Evolutionary conservation across 2,888 invertebrate species (phyloP), one percentile per base, ranked within the genome.

Genomic region (Ceriagrion tenellum): DNA sequence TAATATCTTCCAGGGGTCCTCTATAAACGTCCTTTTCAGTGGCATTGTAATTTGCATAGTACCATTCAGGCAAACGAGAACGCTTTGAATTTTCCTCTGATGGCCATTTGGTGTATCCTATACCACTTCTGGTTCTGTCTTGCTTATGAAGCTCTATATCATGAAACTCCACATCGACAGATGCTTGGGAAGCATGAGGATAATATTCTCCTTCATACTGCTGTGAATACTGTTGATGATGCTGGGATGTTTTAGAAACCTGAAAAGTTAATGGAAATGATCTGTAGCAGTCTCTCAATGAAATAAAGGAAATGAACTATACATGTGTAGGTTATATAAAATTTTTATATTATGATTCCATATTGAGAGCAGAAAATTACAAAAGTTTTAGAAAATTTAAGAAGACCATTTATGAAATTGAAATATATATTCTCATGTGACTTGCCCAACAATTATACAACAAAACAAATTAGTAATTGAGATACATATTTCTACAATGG

Each of bases 21-120:
- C 47, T 93, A 55, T 93, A 93, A 20, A 93, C 93, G 20, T 89
- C 89, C n/a, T 55, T 89, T 0, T 93, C 93, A 16, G 93, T 69
- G 40, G 93, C 69, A 59, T 93, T 93, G 47, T 93, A 93, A 59
- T 93, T 93, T 3, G 69, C 74, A 35, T 93, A 93, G 74, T 93
- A 93, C 93, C 93, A 93, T 2, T 93, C 93, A 13, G 93, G 93
- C 26, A 93, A 63, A 35, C 91, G 91, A 10, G 59, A 59, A 20
- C 93, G 93, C n/a, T 93, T 93, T 40, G 35, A 69, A 47, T 93
- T 35, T 47, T 93, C 93, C 16, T 93, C 69, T 0, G 93, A 47
- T 47, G 93, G 69, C 93, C 93, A 93, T 93, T 93, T 93, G n/a
- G 93, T 93, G 69, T 47, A 93, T 4, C 93, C 93, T 89, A 89